Evolutionary conservation across 1,140 invertebrate genomes (phyloP).

Genomic region (Diachasmimorpha longicaudata): DNA sequence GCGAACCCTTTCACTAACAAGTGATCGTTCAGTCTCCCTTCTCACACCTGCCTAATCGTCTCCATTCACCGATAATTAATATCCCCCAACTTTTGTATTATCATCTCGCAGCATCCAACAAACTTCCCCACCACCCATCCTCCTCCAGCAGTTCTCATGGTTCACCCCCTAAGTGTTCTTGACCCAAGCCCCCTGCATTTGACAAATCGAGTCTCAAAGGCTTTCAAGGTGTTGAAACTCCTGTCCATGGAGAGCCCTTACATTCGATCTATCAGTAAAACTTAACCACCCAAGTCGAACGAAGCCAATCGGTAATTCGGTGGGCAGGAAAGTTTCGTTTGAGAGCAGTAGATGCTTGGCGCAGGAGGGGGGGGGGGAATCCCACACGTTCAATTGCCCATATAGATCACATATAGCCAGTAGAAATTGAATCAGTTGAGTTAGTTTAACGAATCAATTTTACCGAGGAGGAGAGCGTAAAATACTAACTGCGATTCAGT

Average conservation of each 20-base stretch:
- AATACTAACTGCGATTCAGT: too few relatives aligned
- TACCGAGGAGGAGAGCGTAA: neutral
- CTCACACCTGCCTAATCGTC: neutral
- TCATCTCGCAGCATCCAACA: neutral
- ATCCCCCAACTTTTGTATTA: neutral
- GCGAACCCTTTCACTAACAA: too few relatives aligned
- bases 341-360: neutral
- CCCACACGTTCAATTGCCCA: neutral
- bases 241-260: neutral
- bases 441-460: neutral
- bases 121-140: neutral
- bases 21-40: too few relatives aligned
- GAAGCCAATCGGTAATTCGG: neutral
- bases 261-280: neutral
- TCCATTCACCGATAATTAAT: neutral
- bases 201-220: neutral
- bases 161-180: neutral
- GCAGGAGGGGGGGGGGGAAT: too few relatives aligned
- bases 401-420: neutral
- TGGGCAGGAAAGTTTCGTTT: neutral
- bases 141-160: neutral
- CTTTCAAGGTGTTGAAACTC: neutral
- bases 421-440: neutral
- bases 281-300: neutral
- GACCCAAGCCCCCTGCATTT: neutral